A percentile compares a stretch with the other conserved stretches of the same genome.
Conservation (phyloP, 2,888 invertebrate species). For the Mimachlamys varia region DNA sequence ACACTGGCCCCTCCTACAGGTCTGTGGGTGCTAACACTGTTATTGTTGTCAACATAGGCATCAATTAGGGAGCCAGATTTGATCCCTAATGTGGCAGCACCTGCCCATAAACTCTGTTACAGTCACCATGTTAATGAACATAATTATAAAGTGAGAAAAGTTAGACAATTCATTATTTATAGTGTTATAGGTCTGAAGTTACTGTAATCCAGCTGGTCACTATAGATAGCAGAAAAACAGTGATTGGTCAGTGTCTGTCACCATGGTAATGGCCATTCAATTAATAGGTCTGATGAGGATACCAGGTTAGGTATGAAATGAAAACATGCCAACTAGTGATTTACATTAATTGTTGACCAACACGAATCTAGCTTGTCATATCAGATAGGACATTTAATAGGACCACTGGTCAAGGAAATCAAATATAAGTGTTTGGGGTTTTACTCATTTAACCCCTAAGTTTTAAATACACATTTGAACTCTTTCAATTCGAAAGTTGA, state of each 20-base stretch:
- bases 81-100: conserved; percentile 11
- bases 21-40: not conserved
- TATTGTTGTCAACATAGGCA: not conserved
- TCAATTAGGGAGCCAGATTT: not conserved
- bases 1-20: not conserved
- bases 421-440: not conserved
- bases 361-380: not conserved
- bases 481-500: no score
- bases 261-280: conserved; percentile 9
- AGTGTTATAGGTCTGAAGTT: not conserved
- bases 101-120: not conserved
- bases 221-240: not conserved
- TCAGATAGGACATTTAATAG: not conserved
- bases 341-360: conserved; percentile 9
- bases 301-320: not conserved
- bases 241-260: conserved; percentile 24
- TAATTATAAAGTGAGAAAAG: conserved; percentile 31
- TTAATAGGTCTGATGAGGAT: not conserved
- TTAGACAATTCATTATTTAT: conserved; percentile 30
- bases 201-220: not conserved
- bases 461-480: no score
- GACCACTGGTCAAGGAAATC: not conserved
- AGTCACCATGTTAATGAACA: conserved; percentile 20
- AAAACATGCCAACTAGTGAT: conserved; percentile 17
- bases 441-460: no score